phyloP scores from a whole-genome alignment of 2,113 vertebrate genomes.

The Rostratula benghalensis region DNA sequence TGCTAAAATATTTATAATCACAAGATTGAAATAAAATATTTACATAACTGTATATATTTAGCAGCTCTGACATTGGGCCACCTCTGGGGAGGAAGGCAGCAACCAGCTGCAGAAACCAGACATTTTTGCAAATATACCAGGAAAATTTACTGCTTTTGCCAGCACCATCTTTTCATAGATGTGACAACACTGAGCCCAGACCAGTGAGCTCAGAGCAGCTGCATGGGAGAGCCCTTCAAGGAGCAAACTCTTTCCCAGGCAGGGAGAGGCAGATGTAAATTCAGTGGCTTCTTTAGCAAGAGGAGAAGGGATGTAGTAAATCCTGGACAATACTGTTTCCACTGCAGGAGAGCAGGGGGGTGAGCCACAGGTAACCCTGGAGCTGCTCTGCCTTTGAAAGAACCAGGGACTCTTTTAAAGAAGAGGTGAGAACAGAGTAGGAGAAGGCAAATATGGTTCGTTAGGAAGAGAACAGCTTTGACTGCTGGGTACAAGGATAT shows the following conservation, averaged over 20 bases:
- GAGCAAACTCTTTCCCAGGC: neutral
- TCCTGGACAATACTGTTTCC: neutral
- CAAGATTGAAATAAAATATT: conserved; percentile 61
- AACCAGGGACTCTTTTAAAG: neutral
- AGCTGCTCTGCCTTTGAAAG: neutral
- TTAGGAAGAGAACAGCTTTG: neutral
- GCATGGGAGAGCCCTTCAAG: neutral
- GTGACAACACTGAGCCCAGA: neutral
- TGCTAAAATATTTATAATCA: conserved; percentile 63
- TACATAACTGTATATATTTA: conserved; percentile 33
- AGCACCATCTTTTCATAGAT: neutral
- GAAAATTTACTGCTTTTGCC: neutral
- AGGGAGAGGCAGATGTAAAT: neutral
- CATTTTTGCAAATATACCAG: neutral
- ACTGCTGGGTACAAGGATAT: neutral
- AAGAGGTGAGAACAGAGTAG: neutral
- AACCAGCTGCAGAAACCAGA: neutral
- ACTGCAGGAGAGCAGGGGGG: neutral
- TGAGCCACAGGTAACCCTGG: neutral
- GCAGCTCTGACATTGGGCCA: conserved; percentile 13
- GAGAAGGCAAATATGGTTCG: neutral
- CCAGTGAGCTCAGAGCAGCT: neutral
- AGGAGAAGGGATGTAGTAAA: neutral
- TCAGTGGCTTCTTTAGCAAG: neutral
- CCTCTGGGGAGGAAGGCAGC: neutral